These are phyloP conservation scores for Micromesistius poutassou DNA, from an alignment of 2,797 vertebrate species.

Conservation along the genomic window DNA sequence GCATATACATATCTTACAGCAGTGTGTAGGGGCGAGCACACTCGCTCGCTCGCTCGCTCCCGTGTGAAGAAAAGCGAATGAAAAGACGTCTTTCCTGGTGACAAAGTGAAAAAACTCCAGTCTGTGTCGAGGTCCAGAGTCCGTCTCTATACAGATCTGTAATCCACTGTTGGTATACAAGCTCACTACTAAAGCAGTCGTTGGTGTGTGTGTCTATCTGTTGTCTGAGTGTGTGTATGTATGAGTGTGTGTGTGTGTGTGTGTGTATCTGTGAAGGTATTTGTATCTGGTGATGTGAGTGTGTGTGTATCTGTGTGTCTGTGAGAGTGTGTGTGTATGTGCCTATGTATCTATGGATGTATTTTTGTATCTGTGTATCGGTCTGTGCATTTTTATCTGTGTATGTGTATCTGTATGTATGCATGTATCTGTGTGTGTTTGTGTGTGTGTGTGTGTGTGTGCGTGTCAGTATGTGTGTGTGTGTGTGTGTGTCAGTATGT, in stretches of 20 bases:
- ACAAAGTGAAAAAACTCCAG: not conserved
- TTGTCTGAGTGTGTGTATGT: not conserved
- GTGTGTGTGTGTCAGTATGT: not conserved
- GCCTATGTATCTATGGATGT: too few species aligned
- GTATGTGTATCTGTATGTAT: not conserved
- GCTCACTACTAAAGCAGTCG: conserved; percentile 1
- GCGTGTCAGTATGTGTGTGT: not conserved
- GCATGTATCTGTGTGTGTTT: too few species aligned
- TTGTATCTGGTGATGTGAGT: not conserved
- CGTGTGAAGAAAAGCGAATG: not conserved
- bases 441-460: not conserved
- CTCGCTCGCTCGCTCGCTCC: not conserved
- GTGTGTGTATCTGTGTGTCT: not conserved
- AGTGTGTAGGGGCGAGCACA: conserved; percentile 13
- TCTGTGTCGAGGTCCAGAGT: not conserved
- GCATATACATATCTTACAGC: conserved; percentile 78
- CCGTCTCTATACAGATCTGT: not conserved
- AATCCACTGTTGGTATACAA: not conserved
- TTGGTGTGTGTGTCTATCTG: not conserved
- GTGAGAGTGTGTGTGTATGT: too few species aligned
- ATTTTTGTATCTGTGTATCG: too few species aligned
- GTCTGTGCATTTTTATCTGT: too few species aligned
- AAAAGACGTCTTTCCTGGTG: not conserved
- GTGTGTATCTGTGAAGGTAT: not conserved
- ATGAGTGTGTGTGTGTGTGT: not conserved